Conservation (phyloP, 2,888 invertebrate species). For the Ormia ochracea region DNA sequence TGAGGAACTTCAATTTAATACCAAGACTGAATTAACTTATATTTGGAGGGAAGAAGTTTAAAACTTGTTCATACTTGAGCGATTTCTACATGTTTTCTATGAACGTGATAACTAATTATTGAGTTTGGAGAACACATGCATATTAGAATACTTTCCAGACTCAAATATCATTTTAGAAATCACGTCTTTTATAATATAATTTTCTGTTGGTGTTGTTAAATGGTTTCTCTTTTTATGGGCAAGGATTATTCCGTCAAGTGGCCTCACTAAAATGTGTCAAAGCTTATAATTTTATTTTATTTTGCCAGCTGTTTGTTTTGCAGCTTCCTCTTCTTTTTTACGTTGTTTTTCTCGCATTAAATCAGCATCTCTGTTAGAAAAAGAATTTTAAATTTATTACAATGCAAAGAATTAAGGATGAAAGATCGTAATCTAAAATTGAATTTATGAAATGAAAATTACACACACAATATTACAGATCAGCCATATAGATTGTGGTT, state of each 20-base stretch:
- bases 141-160: conserved; percentile 47
- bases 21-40: conserved; percentile 5
- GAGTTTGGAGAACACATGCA: conserved; percentile 41
- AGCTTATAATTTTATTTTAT: conserved; percentile 66
- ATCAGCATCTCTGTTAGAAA: conserved; percentile 85
- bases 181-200: conserved; percentile 13
- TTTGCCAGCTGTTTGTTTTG: conserved; percentile 63
- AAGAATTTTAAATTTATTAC: no score
- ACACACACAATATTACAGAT: no score
- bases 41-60: background rate
- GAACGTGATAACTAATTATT: background rate
- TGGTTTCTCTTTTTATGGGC: background rate
- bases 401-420: no score
- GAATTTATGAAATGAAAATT: no score
- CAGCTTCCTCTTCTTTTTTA: conserved; percentile 81
- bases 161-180: conserved; percentile 37
- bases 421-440: no score
- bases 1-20: conserved; percentile 35
- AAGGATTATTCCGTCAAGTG: conserved; percentile 8
- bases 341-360: conserved; percentile 91
- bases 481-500: no score
- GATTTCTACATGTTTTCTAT: background rate
- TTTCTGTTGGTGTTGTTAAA: background rate
- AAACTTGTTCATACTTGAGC: conserved; percentile 11
- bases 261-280: conserved; percentile 37